Conservation (phyloP, 2,797 vertebrate species). For the Enteromius anoplus region DNA sequence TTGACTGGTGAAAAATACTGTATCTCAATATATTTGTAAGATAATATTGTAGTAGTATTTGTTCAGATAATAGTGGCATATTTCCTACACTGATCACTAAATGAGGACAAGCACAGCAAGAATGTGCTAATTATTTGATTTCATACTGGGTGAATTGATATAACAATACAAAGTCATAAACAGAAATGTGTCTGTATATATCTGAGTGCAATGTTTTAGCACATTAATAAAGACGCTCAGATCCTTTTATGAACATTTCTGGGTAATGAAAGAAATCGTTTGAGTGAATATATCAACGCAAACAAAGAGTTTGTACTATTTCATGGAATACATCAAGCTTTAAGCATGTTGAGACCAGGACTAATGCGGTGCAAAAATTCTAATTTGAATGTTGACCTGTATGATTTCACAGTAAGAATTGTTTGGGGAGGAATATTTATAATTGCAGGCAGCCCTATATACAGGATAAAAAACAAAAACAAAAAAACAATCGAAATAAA, state of each 20-base stretch:
- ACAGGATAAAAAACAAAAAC: background rate
- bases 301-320: background rate
- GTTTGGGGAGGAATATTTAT: too few species aligned
- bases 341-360: background rate
- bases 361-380: background rate
- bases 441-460: background rate
- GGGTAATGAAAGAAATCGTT: background rate
- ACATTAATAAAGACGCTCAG: background rate
- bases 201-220: background rate
- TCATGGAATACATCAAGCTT: background rate
- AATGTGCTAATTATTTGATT: background rate
- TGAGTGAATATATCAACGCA: background rate
- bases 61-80: background rate
- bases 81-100: background rate
- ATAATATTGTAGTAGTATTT: background rate
- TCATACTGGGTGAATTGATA: background rate
- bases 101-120: background rate
- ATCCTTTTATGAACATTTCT: too few species aligned
- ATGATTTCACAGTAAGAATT: background rate
- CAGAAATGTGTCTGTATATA: background rate
- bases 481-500: background rate
- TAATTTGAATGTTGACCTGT: background rate
- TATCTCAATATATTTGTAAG: background rate
- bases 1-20: background rate
- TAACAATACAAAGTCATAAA: background rate